These are phyloP conservation scores for Oligia fasciuncula DNA, from an alignment of 2,888 invertebrate genomes.

Conservation along the genomic window DNA sequence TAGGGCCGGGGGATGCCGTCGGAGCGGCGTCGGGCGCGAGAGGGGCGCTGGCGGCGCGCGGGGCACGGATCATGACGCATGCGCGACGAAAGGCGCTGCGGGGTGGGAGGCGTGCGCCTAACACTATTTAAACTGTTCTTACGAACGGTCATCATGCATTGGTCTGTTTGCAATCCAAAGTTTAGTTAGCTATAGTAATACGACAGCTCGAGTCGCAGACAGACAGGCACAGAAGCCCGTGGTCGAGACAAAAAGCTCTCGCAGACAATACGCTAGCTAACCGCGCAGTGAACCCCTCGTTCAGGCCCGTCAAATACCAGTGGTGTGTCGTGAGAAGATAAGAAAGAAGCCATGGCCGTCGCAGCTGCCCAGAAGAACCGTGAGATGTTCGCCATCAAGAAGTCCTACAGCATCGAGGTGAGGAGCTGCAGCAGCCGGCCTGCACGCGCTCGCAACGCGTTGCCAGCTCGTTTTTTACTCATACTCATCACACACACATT, in stretches of 20 bases:
- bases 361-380: slow-evolving; percentile 98
- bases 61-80: slow-evolving; percentile 89
- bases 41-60: slow-evolving; percentile 75
- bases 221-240: slow-evolving; percentile 90
- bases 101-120: slow-evolving; percentile 90
- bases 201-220: slow-evolving; percentile 89
- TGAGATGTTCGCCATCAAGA: slow-evolving; percentile 99
- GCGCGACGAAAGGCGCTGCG: slow-evolving; percentile 90
- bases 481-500: slow-evolving; percentile 25
- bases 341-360: slow-evolving; percentile 93
- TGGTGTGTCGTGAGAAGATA: slow-evolving; percentile 80
- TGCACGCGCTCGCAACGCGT: slow-evolving; percentile 58
- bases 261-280: slow-evolving; percentile 89
- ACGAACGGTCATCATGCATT: slow-evolving; percentile 92
- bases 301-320: slow-evolving; percentile 88
- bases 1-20: slow-evolving; percentile 59
- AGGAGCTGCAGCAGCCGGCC: slow-evolving; percentile 82
- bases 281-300: slow-evolving; percentile 88
- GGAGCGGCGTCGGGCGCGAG: slow-evolving; percentile 31
- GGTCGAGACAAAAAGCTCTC: slow-evolving; percentile 90
- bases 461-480: slow-evolving; percentile 65
- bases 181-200: slow-evolving; percentile 91
- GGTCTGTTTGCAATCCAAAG: slow-evolving; percentile 92
- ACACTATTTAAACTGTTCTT: slow-evolving; percentile 92
- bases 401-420: slow-evolving; percentile 99